Conservation (phyloP, 2,797 vertebrate species). For the Melanogrammus aeglefinus region DNA sequence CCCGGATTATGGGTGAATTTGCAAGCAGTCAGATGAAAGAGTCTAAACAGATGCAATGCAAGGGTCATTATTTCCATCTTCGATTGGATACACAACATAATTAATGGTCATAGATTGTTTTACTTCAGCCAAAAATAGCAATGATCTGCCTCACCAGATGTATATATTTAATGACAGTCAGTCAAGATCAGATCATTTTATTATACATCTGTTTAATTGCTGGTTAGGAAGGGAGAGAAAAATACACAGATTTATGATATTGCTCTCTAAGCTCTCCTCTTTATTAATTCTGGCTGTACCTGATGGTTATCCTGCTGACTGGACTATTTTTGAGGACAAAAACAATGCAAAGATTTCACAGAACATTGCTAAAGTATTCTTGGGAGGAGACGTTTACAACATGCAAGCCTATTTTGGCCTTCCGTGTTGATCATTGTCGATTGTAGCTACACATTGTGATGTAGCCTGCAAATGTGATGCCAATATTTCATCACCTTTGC, state of each 20-base stretch:
- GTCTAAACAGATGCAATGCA: slow-evolving; percentile 16
- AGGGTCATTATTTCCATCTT: slow-evolving; percentile 28
- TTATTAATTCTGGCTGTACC: slow-evolving; percentile 17
- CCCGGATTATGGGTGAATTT: slow-evolving; percentile 23
- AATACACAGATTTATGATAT: not conserved
- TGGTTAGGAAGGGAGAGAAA: not conserved
- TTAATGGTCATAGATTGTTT: not conserved
- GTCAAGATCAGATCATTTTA: not conserved
- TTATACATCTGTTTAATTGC: not conserved
- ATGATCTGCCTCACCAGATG: not conserved
- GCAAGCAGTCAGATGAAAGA: slow-evolving; percentile 32
- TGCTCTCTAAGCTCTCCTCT: slow-evolving; percentile 16
- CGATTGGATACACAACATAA: slow-evolving; percentile 15
- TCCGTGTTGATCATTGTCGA: not conserved
- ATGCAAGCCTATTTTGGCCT: not conserved
- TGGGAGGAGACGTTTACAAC: slow-evolving; percentile 3
- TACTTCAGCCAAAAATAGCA: not conserved
- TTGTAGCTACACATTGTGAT: not conserved
- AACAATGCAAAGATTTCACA: slow-evolving; percentile 9
- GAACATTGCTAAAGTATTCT: slow-evolving; percentile 17
- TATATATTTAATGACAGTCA: not conserved
- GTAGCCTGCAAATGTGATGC: not conserved
- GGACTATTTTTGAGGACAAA: slow-evolving; percentile 18
- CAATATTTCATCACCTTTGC: not conserved
- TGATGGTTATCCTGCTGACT: slow-evolving; percentile 14